phyloP scores from a whole-genome alignment of 2,888 invertebrate species.

The Scaptomyza caliginosa region DNA sequence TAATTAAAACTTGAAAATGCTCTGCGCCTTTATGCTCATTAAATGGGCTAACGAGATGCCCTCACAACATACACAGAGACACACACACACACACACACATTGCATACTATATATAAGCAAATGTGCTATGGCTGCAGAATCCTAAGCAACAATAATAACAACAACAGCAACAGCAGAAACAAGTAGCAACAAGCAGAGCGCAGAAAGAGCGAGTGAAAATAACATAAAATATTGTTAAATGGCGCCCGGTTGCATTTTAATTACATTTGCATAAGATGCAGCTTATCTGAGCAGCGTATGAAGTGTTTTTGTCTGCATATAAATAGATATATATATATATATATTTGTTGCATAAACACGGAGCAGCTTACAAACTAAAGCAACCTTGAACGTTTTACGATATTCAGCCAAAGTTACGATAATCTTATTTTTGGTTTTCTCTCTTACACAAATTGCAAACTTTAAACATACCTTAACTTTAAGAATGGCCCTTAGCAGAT shows the following conservation, averaged over 20 bases:
- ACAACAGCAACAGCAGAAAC: conserved; percentile 6
- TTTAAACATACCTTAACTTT: neutral
- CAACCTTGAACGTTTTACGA: no score
- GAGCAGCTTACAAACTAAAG: neutral
- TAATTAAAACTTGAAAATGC: conserved; percentile 64
- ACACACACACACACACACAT: conserved; percentile 3
- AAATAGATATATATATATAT: neutral
- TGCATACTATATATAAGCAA: neutral
- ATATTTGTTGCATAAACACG: no score
- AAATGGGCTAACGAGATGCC: conserved; percentile 33
- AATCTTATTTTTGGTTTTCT: neutral
- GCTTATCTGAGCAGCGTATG: conserved; percentile 59
- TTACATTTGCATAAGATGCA: conserved; percentile 75
- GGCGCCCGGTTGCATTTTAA: conserved; percentile 72
- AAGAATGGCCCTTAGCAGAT: neutral
- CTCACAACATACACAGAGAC: conserved; percentile 5
- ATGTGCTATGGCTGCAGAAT: conserved; percentile 32
- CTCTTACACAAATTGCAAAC: no score
- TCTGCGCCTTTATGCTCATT: conserved; percentile 40
- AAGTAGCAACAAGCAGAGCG: conserved; percentile 5
- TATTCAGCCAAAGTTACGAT: neutral
- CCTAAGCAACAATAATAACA: conserved; percentile 36
- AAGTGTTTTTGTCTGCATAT: neutral
- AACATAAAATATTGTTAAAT: conserved; percentile 73
- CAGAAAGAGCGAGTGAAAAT: conserved; percentile 24